phyloP scores from a whole-genome alignment of 2,888 invertebrate species.

The Copidosoma aretas region DNA sequence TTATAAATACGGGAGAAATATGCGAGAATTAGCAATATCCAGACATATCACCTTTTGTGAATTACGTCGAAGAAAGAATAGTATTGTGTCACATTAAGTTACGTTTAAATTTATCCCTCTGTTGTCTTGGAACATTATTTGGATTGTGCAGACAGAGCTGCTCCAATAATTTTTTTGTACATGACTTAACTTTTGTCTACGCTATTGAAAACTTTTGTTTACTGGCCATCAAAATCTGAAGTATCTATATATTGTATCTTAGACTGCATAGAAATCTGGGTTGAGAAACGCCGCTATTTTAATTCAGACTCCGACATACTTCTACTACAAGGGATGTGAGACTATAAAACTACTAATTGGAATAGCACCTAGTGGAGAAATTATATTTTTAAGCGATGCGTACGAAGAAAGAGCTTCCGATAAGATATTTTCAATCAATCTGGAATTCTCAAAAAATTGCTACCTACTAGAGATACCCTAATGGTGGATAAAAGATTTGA shows the following conservation, averaged over 20 bases:
- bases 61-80: not conserved
- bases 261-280: not conserved
- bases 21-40: no score
- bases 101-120: not conserved
- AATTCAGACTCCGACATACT: no score
- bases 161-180: not conserved
- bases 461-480: not conserved
- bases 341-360: constrained; percentile 2
- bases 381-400: not conserved
- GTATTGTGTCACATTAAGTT: not conserved
- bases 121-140: not conserved
- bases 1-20: no score
- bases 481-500: constrained; percentile 9
- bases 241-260: not conserved
- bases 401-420: not conserved
- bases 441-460: not conserved
- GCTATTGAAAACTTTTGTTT: not conserved
- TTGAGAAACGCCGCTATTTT: no score
- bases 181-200: not conserved
- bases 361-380: not conserved
- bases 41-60: not conserved
- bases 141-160: not conserved
- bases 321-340: not conserved
- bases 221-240: not conserved
- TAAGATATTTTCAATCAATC: not conserved